A percentile compares a stretch with the other conserved stretches of the same genome.
These are phyloP conservation scores for Hemiprocne comata DNA, from an alignment of 2,113 vertebrate genomes.

Conservation along the genomic window DNA sequence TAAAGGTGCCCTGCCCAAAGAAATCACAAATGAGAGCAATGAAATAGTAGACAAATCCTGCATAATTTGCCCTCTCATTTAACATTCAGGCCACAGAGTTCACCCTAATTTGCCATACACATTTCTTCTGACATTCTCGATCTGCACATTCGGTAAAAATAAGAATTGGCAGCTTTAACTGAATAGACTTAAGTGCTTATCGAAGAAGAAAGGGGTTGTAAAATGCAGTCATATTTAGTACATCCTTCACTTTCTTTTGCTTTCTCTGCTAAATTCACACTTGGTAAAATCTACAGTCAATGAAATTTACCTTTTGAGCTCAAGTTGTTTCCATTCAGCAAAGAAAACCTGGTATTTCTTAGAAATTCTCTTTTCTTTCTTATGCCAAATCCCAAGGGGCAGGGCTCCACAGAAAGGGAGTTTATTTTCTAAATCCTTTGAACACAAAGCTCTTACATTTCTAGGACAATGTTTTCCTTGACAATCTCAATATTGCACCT, in stretches of 20 bases:
- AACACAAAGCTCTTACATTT: constrained; percentile 70
- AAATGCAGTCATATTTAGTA: constrained; percentile 38
- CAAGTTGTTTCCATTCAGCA: constrained; percentile 71
- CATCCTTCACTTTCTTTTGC: constrained; percentile 8
- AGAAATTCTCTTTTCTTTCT: constrained; percentile 74
- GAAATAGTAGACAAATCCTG: constrained; percentile 46
- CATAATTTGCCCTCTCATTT: constrained; percentile 58
- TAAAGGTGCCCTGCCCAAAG: constrained; percentile 63
- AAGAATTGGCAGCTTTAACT: constrained; percentile 55
- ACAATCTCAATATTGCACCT: constrained; percentile 58
- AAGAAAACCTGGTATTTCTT: constrained; percentile 72
- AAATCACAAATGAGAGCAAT: constrained; percentile 49
- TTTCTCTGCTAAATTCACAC: constrained; percentile 55
- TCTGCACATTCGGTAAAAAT: constrained; percentile 43
- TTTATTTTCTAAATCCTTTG: constrained; percentile 78
- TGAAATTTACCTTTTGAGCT: constrained; percentile 71
- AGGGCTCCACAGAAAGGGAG: constrained; percentile 63
- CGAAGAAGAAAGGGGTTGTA: constrained; percentile 57
- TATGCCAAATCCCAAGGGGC: constrained; percentile 70
- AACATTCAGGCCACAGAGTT: constrained; percentile 64
- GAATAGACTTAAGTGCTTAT: constrained; percentile 50
- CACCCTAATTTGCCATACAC: constrained; percentile 57
- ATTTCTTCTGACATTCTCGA: constrained; percentile 41
- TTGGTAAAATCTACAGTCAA: constrained; percentile 72
- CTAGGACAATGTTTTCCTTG: constrained; percentile 65